Conservation (phyloP, 2,113 vertebrate species). For the Lathamus discolor region DNA sequence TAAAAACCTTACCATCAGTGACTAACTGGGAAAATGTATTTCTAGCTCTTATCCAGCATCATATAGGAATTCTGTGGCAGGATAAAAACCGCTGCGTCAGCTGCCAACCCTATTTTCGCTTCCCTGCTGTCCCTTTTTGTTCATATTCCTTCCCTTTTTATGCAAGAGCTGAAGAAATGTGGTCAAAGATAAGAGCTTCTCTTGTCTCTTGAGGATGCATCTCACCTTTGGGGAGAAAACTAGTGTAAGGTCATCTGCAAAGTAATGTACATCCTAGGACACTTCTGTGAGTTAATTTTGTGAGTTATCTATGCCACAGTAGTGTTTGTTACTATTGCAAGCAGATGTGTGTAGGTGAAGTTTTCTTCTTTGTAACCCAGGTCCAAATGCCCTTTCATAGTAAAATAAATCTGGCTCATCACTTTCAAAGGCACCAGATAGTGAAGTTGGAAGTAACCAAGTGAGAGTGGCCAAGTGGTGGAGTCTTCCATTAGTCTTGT, state of each 20-base stretch:
- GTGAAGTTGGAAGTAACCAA: not conserved
- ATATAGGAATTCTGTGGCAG: not conserved
- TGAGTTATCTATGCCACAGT: not conserved
- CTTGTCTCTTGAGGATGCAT: not conserved
- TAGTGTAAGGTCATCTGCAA: not conserved
- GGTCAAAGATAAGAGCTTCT: not conserved
- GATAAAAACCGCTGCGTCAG: not conserved
- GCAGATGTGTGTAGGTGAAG: not conserved
- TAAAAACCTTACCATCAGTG: not conserved
- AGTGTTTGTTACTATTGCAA: not conserved
- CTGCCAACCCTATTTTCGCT: not conserved
- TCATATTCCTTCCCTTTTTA: not conserved
- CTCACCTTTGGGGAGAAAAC: not conserved
- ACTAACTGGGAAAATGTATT: not conserved
- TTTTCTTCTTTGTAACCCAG: not conserved
- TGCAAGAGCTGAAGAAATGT: not conserved
- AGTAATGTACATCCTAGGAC: not conserved
- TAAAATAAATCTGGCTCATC: not conserved
- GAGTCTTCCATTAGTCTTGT: not conserved
- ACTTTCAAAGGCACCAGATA: not conserved
- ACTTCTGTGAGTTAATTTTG: not conserved
- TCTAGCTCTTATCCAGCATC: not conserved
- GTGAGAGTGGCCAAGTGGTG: not conserved
- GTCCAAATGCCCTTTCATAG: not conserved
- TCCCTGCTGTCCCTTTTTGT: not conserved